These are phyloP conservation scores for Hirundichthys speculiger DNA, from an alignment of 2,113 vertebrate species.

Conservation along the genomic window DNA sequence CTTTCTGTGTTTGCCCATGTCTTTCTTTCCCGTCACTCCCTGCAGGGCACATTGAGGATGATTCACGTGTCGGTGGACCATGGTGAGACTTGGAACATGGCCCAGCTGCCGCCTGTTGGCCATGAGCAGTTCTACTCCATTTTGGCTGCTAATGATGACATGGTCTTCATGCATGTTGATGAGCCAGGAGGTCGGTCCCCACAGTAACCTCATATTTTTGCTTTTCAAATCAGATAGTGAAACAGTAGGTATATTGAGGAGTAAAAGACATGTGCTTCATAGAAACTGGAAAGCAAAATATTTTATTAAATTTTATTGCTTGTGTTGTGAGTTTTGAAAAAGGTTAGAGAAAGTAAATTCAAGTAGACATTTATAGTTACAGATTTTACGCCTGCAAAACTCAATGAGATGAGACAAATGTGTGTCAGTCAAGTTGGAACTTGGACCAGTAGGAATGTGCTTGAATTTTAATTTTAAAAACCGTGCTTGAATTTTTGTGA, in stretches of 20 bases:
- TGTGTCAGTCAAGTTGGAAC: too few species aligned
- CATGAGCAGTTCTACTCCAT: slow-evolving; percentile 97
- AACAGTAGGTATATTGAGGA: background rate
- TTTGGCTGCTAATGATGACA: slow-evolving; percentile 88
- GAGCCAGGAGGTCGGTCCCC: slow-evolving; percentile 87
- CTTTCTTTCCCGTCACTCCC: too few species aligned
- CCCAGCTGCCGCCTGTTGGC: slow-evolving; percentile 91
- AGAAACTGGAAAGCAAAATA: too few species aligned
- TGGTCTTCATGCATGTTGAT: slow-evolving; percentile 97
- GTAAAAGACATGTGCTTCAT: background rate
- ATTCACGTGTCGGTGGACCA: slow-evolving; percentile 90
- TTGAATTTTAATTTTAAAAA: too few species aligned
- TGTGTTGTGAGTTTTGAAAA: background rate
- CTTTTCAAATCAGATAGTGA: background rate
- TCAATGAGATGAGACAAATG: too few species aligned
- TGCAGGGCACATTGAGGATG: slow-evolving; percentile 83
- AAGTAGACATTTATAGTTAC: background rate
- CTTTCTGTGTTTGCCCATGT: too few species aligned
- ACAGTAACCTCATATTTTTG: background rate
- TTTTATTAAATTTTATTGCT: background rate
- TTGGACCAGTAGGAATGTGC: too few species aligned
- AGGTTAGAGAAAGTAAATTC: background rate
- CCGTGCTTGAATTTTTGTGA: too few species aligned
- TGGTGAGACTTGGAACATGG: slow-evolving; percentile 91
- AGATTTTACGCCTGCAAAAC: background rate